Percentiles rank a stretch among this genome's conserved stretches.
These are phyloP conservation scores for Strigamia crassipes DNA, from an alignment of 2,888 invertebrate species.

Conservation along the genomic window DNA sequence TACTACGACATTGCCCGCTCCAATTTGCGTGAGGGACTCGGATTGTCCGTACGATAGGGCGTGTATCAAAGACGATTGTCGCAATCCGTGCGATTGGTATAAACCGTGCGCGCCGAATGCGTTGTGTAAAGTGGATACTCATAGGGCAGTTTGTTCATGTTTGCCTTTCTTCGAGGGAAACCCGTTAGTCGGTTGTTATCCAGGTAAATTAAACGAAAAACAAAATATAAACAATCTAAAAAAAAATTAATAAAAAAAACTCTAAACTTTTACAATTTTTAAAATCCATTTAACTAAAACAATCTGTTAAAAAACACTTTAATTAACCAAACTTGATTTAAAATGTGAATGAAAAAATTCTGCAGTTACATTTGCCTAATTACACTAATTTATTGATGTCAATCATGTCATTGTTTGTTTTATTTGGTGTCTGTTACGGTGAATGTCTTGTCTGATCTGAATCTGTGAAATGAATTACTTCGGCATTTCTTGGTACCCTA, in stretches of 20 bases:
- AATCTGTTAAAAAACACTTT: not conserved
- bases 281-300: not conserved
- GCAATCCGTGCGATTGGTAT: conserved; percentile 47
- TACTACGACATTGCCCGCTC: conserved; percentile 37
- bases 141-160: conserved; percentile 53
- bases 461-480: not conserved
- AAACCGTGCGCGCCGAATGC: conserved; percentile 53
- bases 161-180: conserved; percentile 54
- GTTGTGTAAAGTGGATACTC: conserved; percentile 52
- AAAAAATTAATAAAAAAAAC: not conserved
- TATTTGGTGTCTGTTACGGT: not conserved
- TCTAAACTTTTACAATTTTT: not conserved
- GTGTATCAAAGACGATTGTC: conserved; percentile 46
- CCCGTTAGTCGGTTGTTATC: conserved; percentile 47
- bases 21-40: conserved; percentile 44
- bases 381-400: not conserved
- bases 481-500: not conserved
- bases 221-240: not conserved
- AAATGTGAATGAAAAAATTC: not conserved
- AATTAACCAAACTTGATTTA: not conserved
- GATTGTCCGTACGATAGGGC: conserved; percentile 47
- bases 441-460: not conserved
- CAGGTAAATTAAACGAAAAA: conserved; percentile 14
- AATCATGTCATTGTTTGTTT: too few species aligned
- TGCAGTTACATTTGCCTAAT: conserved; percentile 3